Conservation (phyloP, 2,797 vertebrate genomes). For the Hydrophis major region DNA sequence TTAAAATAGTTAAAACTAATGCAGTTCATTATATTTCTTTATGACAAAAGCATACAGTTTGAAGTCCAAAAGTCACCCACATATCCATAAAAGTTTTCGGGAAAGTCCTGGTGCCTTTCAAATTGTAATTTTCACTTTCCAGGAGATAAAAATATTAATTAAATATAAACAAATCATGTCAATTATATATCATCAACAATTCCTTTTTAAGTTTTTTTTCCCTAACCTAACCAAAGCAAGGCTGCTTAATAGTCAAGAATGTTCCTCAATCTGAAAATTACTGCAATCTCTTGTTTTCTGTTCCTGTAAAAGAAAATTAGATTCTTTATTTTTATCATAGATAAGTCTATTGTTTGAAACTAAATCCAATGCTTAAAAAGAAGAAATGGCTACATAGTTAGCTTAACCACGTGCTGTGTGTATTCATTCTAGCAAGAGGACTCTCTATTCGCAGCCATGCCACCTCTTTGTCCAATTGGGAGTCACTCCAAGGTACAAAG, state of each 20-base stretch:
- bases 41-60: neutral
- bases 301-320: slow-evolving; percentile 1
- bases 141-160: neutral
- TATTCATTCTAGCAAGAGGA: slow-evolving; percentile 76
- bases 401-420: neutral
- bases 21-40: neutral
- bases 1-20: neutral
- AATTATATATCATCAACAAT: neutral
- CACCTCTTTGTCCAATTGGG: slow-evolving; percentile 81
- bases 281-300: neutral
- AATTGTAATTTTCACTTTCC: neutral
- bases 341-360: neutral
- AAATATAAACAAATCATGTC: neutral
- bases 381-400: neutral
- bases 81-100: neutral
- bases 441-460: slow-evolving; percentile 80
- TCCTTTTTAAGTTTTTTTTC: neutral
- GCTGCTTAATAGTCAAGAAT: neutral
- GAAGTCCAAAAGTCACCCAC: neutral
- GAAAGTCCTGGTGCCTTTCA: neutral
- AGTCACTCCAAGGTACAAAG: slow-evolving; percentile 80
- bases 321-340: neutral
- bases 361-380: neutral
- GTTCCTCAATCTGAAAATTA: neutral
- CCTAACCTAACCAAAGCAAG: neutral